phyloP scores from a whole-genome alignment of 2,797 vertebrate species.

The Chaetophractus vellerosus region DNA sequence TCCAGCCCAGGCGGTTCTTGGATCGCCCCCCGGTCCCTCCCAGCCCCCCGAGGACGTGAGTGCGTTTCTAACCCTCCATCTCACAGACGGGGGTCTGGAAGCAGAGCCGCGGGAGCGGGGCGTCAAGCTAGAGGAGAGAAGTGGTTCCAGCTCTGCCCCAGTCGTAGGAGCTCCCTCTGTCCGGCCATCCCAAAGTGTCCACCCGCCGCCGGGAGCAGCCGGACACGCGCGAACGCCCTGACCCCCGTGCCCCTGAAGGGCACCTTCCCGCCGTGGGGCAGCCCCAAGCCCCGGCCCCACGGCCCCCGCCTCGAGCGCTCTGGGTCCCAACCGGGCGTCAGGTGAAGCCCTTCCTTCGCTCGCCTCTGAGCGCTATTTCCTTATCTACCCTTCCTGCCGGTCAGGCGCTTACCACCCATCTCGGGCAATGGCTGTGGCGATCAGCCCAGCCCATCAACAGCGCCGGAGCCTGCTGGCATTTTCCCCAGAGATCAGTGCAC shows the following conservation, averaged over 20 bases:
- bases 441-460: constrained; percentile 81
- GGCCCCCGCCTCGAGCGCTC: neutral
- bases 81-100: neutral
- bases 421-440: constrained; percentile 72
- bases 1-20: neutral
- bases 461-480: constrained; percentile 77
- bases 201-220: neutral
- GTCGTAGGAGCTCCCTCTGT: neutral
- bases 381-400: constrained; percentile 79
- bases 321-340: neutral
- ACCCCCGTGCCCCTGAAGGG: neutral
- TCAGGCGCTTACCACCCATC: constrained; percentile 75
- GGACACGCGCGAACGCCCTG: too few species aligned
- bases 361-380: neutral
- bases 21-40: neutral
- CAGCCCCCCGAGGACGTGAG: neutral
- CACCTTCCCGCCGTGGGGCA: too few species aligned
- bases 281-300: neutral
- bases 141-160: neutral
- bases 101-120: neutral
- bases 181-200: neutral
- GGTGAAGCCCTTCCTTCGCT: constrained; percentile 25
- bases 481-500: constrained; percentile 77
- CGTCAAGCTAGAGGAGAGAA: neutral
- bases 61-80: constrained; percentile 53